phyloP scores from a whole-genome alignment of 1,140 invertebrate genomes.

The Drosophila subobscura region DNA sequence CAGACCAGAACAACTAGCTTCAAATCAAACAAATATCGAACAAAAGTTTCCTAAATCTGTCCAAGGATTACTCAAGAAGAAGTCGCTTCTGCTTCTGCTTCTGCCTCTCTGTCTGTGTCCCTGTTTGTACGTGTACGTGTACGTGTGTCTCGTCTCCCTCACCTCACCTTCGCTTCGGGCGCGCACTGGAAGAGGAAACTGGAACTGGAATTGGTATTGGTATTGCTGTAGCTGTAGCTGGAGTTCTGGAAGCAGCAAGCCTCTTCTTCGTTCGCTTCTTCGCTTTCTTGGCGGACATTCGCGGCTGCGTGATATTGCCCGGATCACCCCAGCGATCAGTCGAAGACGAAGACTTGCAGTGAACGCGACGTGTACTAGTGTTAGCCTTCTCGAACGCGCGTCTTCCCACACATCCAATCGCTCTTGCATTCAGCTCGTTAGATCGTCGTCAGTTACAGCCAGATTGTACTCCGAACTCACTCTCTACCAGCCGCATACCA shows the following conservation, averaged over 20 bases:
- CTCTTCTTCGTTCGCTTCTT: constrained; percentile 56
- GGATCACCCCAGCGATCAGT: constrained; percentile 69
- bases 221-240: constrained; percentile 11
- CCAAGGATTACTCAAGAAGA: constrained; percentile 59
- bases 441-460: constrained; percentile 45
- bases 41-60: constrained; percentile 36
- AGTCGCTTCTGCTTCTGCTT: constrained; percentile 19
- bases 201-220: constrained; percentile 53
- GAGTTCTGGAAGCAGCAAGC: constrained; percentile 55
- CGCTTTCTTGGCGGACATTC: constrained; percentile 60
- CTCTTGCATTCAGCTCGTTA: constrained; percentile 24
- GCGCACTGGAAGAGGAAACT: constrained; percentile 75
- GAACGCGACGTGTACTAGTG: constrained; percentile 78
- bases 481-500: constrained; percentile 14
- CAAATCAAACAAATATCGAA: constrained; percentile 26
- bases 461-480: constrained; percentile 41
- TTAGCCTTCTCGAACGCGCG: constrained; percentile 40
- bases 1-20: constrained; percentile 54
- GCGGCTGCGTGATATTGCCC: constrained; percentile 70
- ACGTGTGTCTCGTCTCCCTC: constrained; percentile 14
- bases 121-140: constrained; percentile 12
- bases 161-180: constrained; percentile 21
- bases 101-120: constrained; percentile 11
- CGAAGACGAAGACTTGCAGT: constrained; percentile 79
- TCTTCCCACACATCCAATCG: constrained; percentile 23